Evolutionary conservation across 92 coral and sea anemone genomes (phyloP).

Genomic region (Phenganax marumi): DNA sequence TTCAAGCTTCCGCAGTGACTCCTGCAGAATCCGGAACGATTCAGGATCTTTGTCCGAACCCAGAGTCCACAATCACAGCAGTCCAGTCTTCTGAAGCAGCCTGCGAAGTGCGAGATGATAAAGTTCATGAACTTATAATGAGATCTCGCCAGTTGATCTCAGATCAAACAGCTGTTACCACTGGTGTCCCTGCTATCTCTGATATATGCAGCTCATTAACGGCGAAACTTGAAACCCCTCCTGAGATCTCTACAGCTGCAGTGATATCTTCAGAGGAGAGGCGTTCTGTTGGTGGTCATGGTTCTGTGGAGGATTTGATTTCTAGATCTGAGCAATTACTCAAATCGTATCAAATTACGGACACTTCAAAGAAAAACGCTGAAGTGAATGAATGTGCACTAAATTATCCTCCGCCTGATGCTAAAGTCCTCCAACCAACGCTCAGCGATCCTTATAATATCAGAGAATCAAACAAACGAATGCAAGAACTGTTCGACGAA

Average conservation of each 20-base stretch:
- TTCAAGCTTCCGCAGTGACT: too few species aligned
- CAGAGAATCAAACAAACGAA: slow-evolving; percentile 18
- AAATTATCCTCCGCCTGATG: neutral
- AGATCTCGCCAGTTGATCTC: slow-evolving; percentile 22
- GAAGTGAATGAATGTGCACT: neutral
- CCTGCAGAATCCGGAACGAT: too few species aligned
- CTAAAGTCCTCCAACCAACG: neutral
- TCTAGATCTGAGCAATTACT: neutral
- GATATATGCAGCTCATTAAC: neutral
- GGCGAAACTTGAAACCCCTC: neutral
- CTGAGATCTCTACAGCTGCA: too few species aligned
- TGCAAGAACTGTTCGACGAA: slow-evolving; percentile 24
- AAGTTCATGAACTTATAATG: slow-evolving; percentile 2
- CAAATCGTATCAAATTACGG: neutral
- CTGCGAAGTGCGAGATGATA: slow-evolving; percentile 3
- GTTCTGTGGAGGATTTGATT: neutral
- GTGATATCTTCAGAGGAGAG: neutral
- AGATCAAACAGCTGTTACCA: neutral
- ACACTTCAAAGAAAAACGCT: neutral
- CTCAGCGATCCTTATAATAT: slow-evolving; percentile 7
- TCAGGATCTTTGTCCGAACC: too few species aligned
- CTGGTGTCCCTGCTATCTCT: neutral
- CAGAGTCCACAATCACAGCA: too few species aligned
- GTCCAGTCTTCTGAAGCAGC: neutral
- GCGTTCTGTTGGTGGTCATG: neutral